phyloP scores from a whole-genome alignment of 1,140 invertebrate genomes.

The Ips typographus region DNA sequence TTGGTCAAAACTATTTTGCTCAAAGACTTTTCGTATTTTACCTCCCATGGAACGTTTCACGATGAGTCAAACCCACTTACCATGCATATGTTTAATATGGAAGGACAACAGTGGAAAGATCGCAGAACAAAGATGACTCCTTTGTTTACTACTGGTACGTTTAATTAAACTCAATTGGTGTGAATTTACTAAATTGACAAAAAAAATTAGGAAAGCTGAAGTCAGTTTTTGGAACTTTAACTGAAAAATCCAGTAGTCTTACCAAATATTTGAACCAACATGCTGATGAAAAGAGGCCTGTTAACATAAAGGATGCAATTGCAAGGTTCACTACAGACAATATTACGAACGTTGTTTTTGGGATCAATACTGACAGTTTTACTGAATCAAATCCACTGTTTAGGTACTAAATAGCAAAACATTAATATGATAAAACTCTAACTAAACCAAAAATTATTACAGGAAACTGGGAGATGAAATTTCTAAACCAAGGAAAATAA shows the following conservation, averaged over 20 bases:
- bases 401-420: too few species aligned
- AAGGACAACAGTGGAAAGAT: slow-evolving; percentile 54
- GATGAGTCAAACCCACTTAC: slow-evolving; percentile 53
- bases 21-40: slow-evolving; percentile 32
- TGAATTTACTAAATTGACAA: background rate
- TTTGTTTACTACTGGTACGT: slow-evolving; percentile 54
- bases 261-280: background rate
- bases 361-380: background rate
- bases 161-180: background rate
- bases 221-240: slow-evolving; percentile 48
- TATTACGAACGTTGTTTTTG: background rate
- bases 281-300: background rate
- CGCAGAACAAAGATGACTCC: slow-evolving; percentile 53
- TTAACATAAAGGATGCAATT: background rate
- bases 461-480: background rate
- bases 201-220: slow-evolving; percentile 50
- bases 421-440: too few species aligned
- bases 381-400: too few species aligned
- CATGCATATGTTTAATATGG: slow-evolving; percentile 53
- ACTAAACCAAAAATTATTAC: too few species aligned
- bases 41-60: slow-evolving; percentile 38
- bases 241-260: background rate
- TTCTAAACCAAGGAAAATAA: background rate
- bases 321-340: background rate
- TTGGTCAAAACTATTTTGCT: slow-evolving; percentile 13